Conservation (phyloP, 2,888 invertebrate species). For the Axea sp. region DNA sequence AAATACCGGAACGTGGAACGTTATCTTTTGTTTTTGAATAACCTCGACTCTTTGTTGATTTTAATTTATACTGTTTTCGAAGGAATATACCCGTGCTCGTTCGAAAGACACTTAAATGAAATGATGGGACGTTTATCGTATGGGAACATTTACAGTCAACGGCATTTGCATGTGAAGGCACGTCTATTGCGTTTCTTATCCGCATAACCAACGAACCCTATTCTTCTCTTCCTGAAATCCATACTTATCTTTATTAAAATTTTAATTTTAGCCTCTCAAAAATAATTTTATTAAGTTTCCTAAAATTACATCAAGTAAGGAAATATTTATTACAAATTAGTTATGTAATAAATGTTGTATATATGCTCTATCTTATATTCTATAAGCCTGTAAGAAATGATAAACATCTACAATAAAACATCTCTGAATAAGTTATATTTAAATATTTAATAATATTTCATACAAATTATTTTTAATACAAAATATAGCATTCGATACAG, state of each 20-base stretch:
- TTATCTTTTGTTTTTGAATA: conserved; percentile 39
- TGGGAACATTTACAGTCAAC: conserved; percentile 74
- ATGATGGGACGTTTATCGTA: conserved; percentile 75
- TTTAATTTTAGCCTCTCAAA: no score
- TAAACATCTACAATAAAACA: no score
- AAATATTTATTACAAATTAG: no score
- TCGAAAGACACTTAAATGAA: conserved; percentile 70
- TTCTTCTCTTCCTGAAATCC: conserved; percentile 20
- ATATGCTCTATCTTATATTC: no score
- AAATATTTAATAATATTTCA: no score
- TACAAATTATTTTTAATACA: no score
- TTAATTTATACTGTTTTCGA: conserved; percentile 60
- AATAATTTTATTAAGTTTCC: conserved; percentile 8
- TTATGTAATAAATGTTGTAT: no score
- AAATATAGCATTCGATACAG: no score
- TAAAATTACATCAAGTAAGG: no score
- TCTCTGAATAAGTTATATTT: no score
- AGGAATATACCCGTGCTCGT: conserved; percentile 47
- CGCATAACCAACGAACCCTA: conserved; percentile 50
- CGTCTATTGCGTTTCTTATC: conserved; percentile 53
- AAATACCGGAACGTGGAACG: conserved; percentile 31
- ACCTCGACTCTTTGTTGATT: conserved; percentile 44
- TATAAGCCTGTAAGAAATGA: no score
- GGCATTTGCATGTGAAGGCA: conserved; percentile 75
- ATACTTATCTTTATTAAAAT: conserved; percentile 1